Conservation (phyloP, 2,888 invertebrate genomes). For the Xiphydria camelus region DNA sequence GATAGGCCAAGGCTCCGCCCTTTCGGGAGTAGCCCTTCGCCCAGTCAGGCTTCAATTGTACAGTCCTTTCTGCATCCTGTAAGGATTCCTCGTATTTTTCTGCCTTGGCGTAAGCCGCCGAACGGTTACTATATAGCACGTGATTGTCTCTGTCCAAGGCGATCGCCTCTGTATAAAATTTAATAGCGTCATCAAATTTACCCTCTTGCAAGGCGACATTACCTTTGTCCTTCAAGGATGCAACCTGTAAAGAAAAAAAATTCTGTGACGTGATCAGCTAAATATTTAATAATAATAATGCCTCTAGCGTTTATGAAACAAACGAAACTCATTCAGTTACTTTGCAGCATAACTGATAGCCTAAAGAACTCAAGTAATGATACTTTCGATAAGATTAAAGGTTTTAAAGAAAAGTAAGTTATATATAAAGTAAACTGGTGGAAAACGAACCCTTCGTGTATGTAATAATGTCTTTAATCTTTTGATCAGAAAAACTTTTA, state of each 20-base stretch:
- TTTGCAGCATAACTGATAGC: too few species aligned
- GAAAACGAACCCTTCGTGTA: too few species aligned
- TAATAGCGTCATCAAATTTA: constrained; percentile 78
- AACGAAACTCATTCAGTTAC: too few species aligned
- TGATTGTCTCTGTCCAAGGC: constrained; percentile 78
- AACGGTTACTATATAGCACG: constrained; percentile 89
- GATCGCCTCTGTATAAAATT: constrained; percentile 81
- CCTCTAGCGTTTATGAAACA: too few species aligned
- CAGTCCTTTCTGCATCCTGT: constrained; percentile 83
- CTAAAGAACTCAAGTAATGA: too few species aligned
- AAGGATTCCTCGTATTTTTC: constrained; percentile 75
- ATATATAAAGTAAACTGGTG: too few species aligned
- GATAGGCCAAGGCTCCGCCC: constrained; percentile 80
- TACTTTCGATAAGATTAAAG: too few species aligned
- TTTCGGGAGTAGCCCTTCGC: constrained; percentile 87
- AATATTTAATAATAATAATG: too few species aligned
- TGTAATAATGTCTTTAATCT: too few species aligned
- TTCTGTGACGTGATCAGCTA: too few species aligned
- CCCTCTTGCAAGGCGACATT: constrained; percentile 80
- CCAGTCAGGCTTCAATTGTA: constrained; percentile 82
- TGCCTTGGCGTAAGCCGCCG: constrained; percentile 86
- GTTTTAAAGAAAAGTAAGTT: too few species aligned
- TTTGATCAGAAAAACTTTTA: too few species aligned
- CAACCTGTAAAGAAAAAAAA: constrained; percentile 65
- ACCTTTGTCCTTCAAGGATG: constrained; percentile 82